Base-by-base conservation (phyloP, 2,797 vertebrate genomes). In the Eulemur albifrons region DNA sequence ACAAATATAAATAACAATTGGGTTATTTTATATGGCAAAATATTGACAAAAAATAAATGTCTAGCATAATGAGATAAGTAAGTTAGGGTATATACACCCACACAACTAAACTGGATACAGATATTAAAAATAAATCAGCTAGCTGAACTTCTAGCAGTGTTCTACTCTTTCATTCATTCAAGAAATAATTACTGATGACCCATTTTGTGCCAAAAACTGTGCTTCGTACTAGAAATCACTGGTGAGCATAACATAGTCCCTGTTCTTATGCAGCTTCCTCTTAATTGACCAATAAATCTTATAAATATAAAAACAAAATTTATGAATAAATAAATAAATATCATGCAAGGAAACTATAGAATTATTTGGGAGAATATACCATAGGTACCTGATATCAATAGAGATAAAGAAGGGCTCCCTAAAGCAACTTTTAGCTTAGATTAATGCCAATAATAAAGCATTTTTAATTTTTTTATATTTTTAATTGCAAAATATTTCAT, bases 161-260 rank as follows among this genome's bases (percentile, higher is more conserved):
- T 70, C 40, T 86, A 69, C 30, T 96, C 20, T 69, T 93, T 84
- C 57, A 83, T 94, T 92, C 12, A 92, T 75, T 93, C 27, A 96
- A 72, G 27, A 85, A 96, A 57, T 90, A 93, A 82, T 93, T 88
- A 83, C 65, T 35, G 32, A 69, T 79, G 30, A 50, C 48, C 7
- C 17, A 48, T 67, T 83, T 84, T 70, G 30, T 86, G 5, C 13
- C 38, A 63, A 52, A 88, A 85, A 45, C 15, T 79, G 2, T 90
- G 65, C 17, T 48, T 90, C 11, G 23, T 84, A 76, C 45, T 88
- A 7, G 15, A 17, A 90, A 77, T 79, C 75, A 82, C 48, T 69
- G 17, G 14, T 80, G n/a, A 91, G 21, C 38, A 91, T 86, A 92
- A 50, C 10, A 70, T 14, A 45, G 8, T 63, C n/a, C 69, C n/a